Evolutionary conservation across 2,888 invertebrate species (phyloP).

Genomic region (Harmothoe impar): DNA sequence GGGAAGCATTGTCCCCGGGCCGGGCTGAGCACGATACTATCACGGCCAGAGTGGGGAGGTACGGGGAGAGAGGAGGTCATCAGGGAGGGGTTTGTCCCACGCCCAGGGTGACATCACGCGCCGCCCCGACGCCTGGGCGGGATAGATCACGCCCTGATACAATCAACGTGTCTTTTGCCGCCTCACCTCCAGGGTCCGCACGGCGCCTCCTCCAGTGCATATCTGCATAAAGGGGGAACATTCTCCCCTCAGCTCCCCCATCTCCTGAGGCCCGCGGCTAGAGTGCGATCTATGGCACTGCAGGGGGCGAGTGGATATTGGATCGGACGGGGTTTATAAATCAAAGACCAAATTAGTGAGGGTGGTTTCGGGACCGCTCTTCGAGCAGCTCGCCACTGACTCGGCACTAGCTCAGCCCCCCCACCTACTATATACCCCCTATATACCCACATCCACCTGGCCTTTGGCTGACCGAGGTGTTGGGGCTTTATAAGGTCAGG

Average conservation of each 20-base stretch:
- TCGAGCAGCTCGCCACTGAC: background rate
- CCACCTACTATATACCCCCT: background rate
- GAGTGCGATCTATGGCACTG: conserved; percentile 25
- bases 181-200: conserved; percentile 9
- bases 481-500: background rate
- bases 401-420: background rate
- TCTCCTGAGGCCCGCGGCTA: background rate
- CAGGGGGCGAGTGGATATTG: conserved; percentile 44
- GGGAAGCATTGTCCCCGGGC: conserved; percentile 26
- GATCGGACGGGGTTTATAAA: conserved; percentile 33
- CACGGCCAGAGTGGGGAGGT: background rate
- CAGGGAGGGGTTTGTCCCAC: conserved; percentile 7
- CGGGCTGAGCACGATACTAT: background rate
- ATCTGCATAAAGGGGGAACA: background rate
- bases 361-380: conserved; percentile 12
- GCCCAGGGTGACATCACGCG: conserved; percentile 6
- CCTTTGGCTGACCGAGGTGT: background rate
- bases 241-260: background rate
- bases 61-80: background rate
- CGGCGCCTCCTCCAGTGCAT: conserved; percentile 1
- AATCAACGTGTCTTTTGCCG: conserved; percentile 49
- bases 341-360: conserved; percentile 33
- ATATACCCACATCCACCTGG: background rate
- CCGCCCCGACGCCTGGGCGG: background rate
- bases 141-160: conserved; percentile 55